These are phyloP conservation scores for Toxostoma redivivum DNA, from an alignment of 2,113 vertebrate species.

Conservation along the genomic window DNA sequence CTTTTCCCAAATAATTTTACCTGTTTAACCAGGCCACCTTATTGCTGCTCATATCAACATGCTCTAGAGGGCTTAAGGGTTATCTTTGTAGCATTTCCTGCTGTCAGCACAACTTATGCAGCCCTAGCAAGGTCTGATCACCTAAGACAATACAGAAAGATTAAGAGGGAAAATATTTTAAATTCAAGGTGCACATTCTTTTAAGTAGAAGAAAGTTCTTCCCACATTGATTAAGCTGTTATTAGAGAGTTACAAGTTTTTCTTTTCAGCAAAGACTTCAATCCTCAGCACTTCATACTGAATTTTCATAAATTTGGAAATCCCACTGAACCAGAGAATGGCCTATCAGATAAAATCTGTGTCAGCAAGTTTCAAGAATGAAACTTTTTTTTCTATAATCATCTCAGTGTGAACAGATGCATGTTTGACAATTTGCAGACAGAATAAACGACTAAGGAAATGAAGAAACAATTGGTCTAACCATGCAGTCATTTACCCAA, in stretches of 20 bases:
- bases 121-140: not conserved
- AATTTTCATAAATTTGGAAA: not conserved
- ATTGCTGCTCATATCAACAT: not conserved
- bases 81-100: not conserved
- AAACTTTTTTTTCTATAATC: not conserved
- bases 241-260: not conserved
- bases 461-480: conserved; percentile 3
- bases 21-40: not conserved
- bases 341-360: not conserved
- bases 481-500: conserved; percentile 1
- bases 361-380: not conserved
- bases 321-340: not conserved
- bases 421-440: not conserved
- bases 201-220: not conserved
- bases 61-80: not conserved
- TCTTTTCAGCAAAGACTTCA: not conserved
- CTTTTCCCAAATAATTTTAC: not conserved
- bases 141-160: not conserved
- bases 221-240: not conserved
- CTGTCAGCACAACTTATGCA: not conserved
- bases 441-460: conserved; percentile 25
- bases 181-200: not conserved
- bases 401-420: not conserved
- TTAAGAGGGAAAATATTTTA: not conserved
- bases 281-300: not conserved